Percentiles rank a stretch among this genome's conserved stretches.
These are phyloP conservation scores for Helleia helle DNA, from an alignment of 2,888 invertebrate species.

Conservation along the genomic window DNA sequence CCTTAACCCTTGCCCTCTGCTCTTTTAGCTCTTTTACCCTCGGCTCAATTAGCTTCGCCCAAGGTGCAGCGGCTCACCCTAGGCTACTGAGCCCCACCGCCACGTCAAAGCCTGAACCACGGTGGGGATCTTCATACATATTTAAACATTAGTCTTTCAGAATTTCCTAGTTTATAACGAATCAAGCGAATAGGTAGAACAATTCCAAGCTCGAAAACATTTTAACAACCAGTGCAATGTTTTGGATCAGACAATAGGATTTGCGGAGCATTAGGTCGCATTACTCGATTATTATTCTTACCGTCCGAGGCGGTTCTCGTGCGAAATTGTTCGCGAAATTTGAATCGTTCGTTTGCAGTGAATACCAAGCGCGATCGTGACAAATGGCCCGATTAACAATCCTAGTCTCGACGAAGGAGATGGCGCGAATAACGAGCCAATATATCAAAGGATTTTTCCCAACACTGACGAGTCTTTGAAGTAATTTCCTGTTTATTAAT, in stretches of 20 bases:
- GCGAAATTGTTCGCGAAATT: constrained; percentile 53
- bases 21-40: too few species aligned
- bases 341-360: constrained; percentile 48
- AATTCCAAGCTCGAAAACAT: background rate
- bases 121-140: too few species aligned
- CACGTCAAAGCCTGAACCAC: too few species aligned
- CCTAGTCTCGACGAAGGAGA: constrained; percentile 54
- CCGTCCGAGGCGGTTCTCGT: constrained; percentile 27
- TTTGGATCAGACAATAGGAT: background rate
- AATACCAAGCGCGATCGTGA: constrained; percentile 63
- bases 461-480: constrained; percentile 44
- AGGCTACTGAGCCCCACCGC: too few species aligned
- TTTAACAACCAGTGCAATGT: background rate
- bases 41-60: too few species aligned
- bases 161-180: too few species aligned
- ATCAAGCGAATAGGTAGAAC: background rate
- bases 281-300: constrained; percentile 16
- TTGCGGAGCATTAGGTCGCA: background rate
- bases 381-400: constrained; percentile 69
- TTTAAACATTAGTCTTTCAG: too few species aligned
- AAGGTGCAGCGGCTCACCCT: too few species aligned
- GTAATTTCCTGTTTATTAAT: constrained; percentile 46
- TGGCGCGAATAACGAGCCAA: constrained; percentile 67
- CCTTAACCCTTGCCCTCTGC: too few species aligned
- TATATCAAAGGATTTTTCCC: constrained; percentile 69